Percentiles rank a stretch among this genome's conserved stretches.
phyloP scores from a whole-genome alignment of 2,888 invertebrate genomes.

The Caenorhabditis macrosperma region DNA sequence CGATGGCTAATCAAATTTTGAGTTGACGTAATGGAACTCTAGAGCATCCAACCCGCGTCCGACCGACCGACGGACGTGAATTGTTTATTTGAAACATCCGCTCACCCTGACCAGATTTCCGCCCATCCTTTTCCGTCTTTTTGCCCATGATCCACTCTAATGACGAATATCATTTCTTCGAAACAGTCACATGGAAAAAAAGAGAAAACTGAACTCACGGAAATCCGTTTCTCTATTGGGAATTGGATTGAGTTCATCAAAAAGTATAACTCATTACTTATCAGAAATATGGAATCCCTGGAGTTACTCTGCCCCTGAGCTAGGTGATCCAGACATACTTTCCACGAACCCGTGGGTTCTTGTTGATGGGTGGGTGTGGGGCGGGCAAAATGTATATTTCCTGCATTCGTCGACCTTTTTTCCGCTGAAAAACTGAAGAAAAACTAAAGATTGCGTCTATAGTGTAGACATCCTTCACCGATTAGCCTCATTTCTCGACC shows the following conservation, averaged over 20 bases:
- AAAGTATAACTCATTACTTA: too few relatives aligned
- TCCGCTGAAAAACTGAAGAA: too few relatives aligned
- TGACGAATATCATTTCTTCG: not conserved
- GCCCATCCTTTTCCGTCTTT: not conserved
- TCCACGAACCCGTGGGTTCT: too few relatives aligned
- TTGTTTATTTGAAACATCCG: constrained; percentile 56
- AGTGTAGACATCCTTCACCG: constrained; percentile 23
- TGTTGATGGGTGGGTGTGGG: too few relatives aligned
- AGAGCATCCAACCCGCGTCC: constrained; percentile 10
- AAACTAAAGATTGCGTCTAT: constrained; percentile 25
- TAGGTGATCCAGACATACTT: too few relatives aligned
- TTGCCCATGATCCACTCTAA: constrained; percentile 6
- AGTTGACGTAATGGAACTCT: constrained; percentile 49
- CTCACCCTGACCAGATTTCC: constrained; percentile 23
- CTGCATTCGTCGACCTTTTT: too few relatives aligned
- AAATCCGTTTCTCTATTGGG: too few relatives aligned
- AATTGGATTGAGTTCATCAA: too few relatives aligned
- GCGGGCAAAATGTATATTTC: too few relatives aligned
- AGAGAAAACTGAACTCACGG: not conserved
- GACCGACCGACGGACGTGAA: constrained; percentile 10
- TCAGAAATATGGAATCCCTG: too few relatives aligned
- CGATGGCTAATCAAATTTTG: constrained; percentile 42
- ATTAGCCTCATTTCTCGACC: constrained; percentile 46
- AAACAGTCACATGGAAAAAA: too few relatives aligned
- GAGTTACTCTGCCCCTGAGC: too few relatives aligned